phyloP scores from a whole-genome alignment of 1,140 invertebrate genomes.

The Drosophila baimaii region DNA sequence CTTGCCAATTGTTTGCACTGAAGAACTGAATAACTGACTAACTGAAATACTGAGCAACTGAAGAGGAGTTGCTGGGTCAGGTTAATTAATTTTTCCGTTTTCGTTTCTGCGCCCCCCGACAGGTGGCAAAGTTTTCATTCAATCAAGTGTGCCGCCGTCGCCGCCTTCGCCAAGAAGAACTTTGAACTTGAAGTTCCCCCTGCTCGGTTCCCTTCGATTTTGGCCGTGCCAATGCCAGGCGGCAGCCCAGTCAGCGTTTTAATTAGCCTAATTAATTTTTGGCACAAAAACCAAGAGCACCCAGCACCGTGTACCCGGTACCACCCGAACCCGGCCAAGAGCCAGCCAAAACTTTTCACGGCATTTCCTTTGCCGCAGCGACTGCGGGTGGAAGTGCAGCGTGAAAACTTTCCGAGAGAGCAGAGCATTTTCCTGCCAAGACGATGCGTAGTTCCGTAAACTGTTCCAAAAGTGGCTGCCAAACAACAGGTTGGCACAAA shows the following conservation, averaged over 20 bases:
- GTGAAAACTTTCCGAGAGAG: constrained; percentile 18
- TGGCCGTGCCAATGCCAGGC: constrained; percentile 38
- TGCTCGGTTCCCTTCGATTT: not conserved
- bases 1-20: constrained; percentile 63
- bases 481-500: constrained; percentile 30
- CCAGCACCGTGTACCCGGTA: not conserved
- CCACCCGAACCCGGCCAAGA: constrained; percentile 4
- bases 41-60: not conserved
- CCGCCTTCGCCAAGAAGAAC: constrained; percentile 34
- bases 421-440: constrained; percentile 28
- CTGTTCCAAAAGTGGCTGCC: constrained; percentile 11
- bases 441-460: constrained; percentile 26
- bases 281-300: constrained; percentile 55
- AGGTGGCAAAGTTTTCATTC: constrained; percentile 78
- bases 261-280: constrained; percentile 81
- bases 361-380: constrained; percentile 6
- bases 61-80: constrained; percentile 42
- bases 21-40: not conserved
- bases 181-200: constrained; percentile 70
- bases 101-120: constrained; percentile 1
- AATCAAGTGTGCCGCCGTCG: constrained; percentile 62
- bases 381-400: constrained; percentile 24
- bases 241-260: constrained; percentile 61
- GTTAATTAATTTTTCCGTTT: constrained; percentile 71
- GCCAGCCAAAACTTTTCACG: constrained; percentile 24